These are phyloP conservation scores for Minunthozetes semirufus DNA, from an alignment of 2,888 invertebrate species.

Conservation along the genomic window DNA sequence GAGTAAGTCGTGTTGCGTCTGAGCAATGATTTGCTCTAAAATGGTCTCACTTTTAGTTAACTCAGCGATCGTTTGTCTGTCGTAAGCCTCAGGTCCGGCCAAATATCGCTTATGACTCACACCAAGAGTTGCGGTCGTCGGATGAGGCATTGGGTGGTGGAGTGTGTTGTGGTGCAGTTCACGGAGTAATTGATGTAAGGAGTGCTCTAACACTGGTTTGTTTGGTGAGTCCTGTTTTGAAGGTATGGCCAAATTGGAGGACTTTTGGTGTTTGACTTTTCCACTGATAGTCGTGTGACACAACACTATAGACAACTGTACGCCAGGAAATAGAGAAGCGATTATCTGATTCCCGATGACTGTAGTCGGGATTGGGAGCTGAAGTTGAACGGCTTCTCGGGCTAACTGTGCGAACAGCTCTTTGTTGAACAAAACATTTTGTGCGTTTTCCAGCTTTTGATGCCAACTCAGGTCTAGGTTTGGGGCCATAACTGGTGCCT, in stretches of 20 bases:
- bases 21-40: slow-evolving; percentile 90
- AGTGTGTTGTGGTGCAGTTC: slow-evolving; percentile 88
- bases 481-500: slow-evolving; percentile 50
- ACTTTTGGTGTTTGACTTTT: slow-evolving; percentile 2
- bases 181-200: slow-evolving; percentile 81
- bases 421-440: slow-evolving; percentile 93
- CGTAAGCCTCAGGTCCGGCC: slow-evolving; percentile 84
- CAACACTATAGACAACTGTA: slow-evolving; percentile 81
- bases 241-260: background rate
- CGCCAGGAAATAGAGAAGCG: slow-evolving; percentile 84
- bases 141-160: slow-evolving; percentile 82
- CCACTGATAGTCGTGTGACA: slow-evolving; percentile 61
- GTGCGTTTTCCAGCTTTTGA: slow-evolving; percentile 89
- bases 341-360: slow-evolving; percentile 95
- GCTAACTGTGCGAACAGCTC: slow-evolving; percentile 90
- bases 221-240: slow-evolving; percentile 58
- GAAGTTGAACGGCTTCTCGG: slow-evolving; percentile 85
- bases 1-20: slow-evolving; percentile 92
- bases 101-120: slow-evolving; percentile 70
- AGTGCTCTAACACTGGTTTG: slow-evolving; percentile 94
- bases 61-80: slow-evolving; percentile 74
- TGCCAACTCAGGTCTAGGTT: slow-evolving; percentile 75
- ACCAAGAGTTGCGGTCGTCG: slow-evolving; percentile 84
- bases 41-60: slow-evolving; percentile 86
- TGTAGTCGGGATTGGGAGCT: slow-evolving; percentile 89